Percentiles rank a stretch among this genome's conserved stretches.
These are phyloP conservation scores for Palythoa grandis DNA, from an alignment of 92 coral and sea anemone genomes.

Conservation along the genomic window DNA sequence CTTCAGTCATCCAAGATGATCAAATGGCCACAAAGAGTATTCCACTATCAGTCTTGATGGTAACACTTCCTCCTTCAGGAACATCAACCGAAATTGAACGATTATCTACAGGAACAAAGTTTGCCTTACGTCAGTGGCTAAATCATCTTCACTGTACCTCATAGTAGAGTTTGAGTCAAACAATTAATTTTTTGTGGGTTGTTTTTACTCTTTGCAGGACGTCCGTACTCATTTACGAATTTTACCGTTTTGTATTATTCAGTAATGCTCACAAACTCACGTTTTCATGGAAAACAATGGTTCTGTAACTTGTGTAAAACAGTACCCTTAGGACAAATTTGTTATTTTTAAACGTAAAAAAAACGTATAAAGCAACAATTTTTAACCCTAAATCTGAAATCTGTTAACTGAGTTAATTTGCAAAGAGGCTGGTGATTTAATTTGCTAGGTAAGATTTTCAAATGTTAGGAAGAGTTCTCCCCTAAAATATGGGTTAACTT, in stretches of 20 bases:
- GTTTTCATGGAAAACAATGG: background rate
- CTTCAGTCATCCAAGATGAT: conserved; percentile 69
- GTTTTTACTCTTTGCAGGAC: background rate
- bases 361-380: too few relatives aligned
- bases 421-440: background rate
- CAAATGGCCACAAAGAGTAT: conserved; percentile 55
- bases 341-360: too few relatives aligned
- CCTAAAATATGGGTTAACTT: too few relatives aligned
- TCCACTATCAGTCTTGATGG: conserved; percentile 87
- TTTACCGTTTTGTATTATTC: too few relatives aligned
- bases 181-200: background rate
- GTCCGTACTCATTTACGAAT: too few relatives aligned
- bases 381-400: background rate
- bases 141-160: conserved; percentile 53
- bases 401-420: background rate
- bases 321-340: too few relatives aligned
- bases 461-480: too few relatives aligned
- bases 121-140: conserved; percentile 88
- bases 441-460: too few relatives aligned
- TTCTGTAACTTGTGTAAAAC: background rate
- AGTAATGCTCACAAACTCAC: too few relatives aligned
- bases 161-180: background rate
- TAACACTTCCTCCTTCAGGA: conserved; percentile 70
- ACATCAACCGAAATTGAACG: conserved; percentile 57
- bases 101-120: conserved; percentile 90